Percentiles rank a stretch among this genome's conserved stretches.
These are phyloP conservation scores for Sarcophilus harrisii DNA, from an alignment of 2,797 vertebrate species.

Conservation along the genomic window DNA sequence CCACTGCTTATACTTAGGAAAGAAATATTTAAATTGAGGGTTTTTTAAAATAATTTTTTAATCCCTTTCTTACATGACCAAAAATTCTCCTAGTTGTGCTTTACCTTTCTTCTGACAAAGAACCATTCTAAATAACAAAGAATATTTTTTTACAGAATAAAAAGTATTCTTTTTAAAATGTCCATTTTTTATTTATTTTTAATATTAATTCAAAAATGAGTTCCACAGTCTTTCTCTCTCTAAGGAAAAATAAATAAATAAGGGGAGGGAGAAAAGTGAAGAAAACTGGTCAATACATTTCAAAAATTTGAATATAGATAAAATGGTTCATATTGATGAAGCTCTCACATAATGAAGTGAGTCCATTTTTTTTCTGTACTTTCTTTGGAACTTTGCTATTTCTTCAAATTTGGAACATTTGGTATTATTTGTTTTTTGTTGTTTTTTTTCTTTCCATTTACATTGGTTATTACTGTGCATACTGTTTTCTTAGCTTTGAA, in stretches of 20 bases:
- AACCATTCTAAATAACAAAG: background rate
- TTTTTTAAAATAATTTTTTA: background rate
- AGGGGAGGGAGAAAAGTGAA: background rate
- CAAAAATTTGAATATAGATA: background rate
- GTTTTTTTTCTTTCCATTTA: background rate
- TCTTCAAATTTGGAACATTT: background rate
- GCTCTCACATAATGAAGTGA: background rate
- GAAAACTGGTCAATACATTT: background rate
- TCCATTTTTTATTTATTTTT: background rate
- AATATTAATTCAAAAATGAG: background rate
- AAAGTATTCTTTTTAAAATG: background rate
- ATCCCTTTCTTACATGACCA: background rate
- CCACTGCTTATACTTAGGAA: background rate
- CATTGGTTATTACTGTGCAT: background rate
- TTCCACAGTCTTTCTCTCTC: background rate
- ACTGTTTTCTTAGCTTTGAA: background rate
- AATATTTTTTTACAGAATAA: background rate
- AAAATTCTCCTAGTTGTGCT: background rate
- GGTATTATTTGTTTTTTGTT: too few relatives aligned
- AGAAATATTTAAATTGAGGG: background rate
- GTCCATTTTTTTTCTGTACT: background rate
- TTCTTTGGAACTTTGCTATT: background rate
- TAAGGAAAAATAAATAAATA: background rate
- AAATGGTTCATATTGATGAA: background rate
- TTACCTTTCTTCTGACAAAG: background rate